Conservation (phyloP, 2,113 vertebrate genomes). For the Pelodiscus sinensis region DNA sequence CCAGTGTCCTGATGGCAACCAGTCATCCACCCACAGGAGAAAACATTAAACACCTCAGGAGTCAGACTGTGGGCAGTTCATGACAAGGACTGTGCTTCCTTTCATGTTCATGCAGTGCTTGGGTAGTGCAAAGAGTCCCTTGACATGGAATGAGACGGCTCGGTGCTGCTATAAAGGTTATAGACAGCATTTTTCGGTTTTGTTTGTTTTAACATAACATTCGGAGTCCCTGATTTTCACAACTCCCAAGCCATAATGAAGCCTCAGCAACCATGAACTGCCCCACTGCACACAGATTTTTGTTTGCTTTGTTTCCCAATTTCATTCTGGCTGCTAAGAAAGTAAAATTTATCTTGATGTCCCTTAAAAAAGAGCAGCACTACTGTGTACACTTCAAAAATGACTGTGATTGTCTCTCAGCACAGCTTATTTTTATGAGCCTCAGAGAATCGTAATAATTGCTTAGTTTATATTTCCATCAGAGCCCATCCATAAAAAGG, state of each 20-base stretch:
- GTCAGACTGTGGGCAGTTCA: constrained; percentile 15
- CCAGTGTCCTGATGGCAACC: constrained; percentile 46
- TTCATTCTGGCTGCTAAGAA: constrained; percentile 12
- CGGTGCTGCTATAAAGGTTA: neutral
- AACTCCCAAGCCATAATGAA: constrained; percentile 39
- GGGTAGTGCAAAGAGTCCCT: constrained; percentile 33
- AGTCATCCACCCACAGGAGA: constrained; percentile 51
- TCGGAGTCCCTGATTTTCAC: neutral
- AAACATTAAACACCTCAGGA: constrained; percentile 51
- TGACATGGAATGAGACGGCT: neutral
- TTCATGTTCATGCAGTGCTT: constrained; percentile 1
- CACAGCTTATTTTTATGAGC: constrained; percentile 66
- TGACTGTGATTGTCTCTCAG: constrained; percentile 25
- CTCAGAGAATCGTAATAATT: constrained; percentile 67
- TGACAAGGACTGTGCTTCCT: constrained; percentile 25
- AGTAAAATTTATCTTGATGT: neutral
- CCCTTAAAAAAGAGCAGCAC: neutral
- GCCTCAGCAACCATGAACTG: neutral
- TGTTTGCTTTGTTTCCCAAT: constrained; percentile 24
- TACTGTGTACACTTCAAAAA: constrained; percentile 45
- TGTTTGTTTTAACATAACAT: constrained; percentile 41
- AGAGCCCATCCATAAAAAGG: constrained; percentile 67
- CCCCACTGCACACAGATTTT: neutral
- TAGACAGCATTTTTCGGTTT: constrained; percentile 31
- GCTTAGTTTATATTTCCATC: constrained; percentile 67